Conservation (phyloP, 2,888 invertebrate species). For the Ypsolopha scabrella region DNA sequence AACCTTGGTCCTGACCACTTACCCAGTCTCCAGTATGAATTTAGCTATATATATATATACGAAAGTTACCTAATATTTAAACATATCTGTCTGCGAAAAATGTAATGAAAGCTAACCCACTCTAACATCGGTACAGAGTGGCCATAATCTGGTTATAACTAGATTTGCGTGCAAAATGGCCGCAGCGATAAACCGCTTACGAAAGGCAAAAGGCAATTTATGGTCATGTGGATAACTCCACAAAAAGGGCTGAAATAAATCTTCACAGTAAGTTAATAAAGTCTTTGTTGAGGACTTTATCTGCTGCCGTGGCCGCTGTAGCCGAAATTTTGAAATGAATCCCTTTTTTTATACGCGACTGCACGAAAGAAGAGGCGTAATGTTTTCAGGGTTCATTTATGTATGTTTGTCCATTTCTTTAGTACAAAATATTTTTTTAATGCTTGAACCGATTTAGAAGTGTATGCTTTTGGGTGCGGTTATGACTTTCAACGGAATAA, state of each 20-base stretch:
- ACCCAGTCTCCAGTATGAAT: no score
- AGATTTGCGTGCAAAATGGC: slow-evolving; percentile 54
- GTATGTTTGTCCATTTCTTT: no score
- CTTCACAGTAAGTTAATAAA: slow-evolving; percentile 57
- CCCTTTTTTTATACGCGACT: not conserved
- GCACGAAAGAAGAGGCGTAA: no score
- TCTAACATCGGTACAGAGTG: slow-evolving; percentile 23
- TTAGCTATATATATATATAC: no score
- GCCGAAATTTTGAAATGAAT: not conserved
- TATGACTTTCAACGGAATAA: no score
- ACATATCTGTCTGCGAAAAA: no score
- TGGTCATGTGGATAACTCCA: slow-evolving; percentile 45
- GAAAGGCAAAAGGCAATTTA: slow-evolving; percentile 52
- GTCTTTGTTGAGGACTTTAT: slow-evolving; percentile 53
- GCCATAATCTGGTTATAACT: slow-evolving; percentile 49
- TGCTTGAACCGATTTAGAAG: no score
- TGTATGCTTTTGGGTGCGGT: no score
- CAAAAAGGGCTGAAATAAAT: slow-evolving; percentile 58
- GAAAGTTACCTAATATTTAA: no score
- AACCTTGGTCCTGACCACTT: no score
- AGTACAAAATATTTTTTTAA: no score
- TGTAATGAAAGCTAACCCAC: not conserved
- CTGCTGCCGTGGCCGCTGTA: slow-evolving; percentile 19
- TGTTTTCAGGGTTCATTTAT: no score
- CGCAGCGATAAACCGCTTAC: slow-evolving; percentile 52